These are phyloP conservation scores for Lagria hirta DNA, from an alignment of 2,888 invertebrate genomes.

Conservation along the genomic window DNA sequence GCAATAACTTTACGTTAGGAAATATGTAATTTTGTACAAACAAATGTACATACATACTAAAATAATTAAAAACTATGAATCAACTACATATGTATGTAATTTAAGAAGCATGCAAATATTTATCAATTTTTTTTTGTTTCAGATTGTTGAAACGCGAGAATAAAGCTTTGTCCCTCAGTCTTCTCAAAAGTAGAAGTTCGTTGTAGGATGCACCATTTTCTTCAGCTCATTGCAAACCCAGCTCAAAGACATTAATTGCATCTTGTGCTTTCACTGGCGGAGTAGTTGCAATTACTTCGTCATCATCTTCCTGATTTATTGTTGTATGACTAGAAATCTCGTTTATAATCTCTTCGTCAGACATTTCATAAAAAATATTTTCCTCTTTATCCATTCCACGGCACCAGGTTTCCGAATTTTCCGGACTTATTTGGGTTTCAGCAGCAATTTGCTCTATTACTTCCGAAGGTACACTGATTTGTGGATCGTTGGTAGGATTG, in stretches of 20 bases:
- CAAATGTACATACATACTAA: neutral
- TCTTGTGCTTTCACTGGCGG: slow-evolving; percentile 30
- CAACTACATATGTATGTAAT: neutral
- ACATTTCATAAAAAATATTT: slow-evolving; percentile 30
- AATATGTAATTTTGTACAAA: too few relatives aligned
- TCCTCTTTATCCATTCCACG: slow-evolving; percentile 40
- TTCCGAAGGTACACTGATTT: slow-evolving; percentile 33
- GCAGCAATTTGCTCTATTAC: slow-evolving; percentile 39
- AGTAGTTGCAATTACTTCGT: slow-evolving; percentile 34
- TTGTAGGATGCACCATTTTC: slow-evolving; percentile 24
- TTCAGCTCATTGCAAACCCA: slow-evolving; percentile 36
- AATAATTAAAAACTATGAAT: slow-evolving; percentile 2
- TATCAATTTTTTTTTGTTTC: slow-evolving; percentile 5
- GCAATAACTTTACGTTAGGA: too few relatives aligned
- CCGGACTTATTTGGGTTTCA: slow-evolving; percentile 27
- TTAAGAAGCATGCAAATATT: slow-evolving; percentile 7
- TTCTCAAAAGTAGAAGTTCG: slow-evolving; percentile 29
- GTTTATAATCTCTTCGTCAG: slow-evolving; percentile 42
- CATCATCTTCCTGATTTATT: slow-evolving; percentile 39
- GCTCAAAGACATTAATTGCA: slow-evolving; percentile 38
- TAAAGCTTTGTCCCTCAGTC: slow-evolving; percentile 22
- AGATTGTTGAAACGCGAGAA: slow-evolving; percentile 4
- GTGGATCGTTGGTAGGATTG: slow-evolving; percentile 21
- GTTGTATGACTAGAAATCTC: slow-evolving; percentile 39
- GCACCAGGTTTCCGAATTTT: slow-evolving; percentile 34